Evolutionary conservation across 2,888 invertebrate genomes (phyloP).

Genomic region (Timema cristinae): DNA sequence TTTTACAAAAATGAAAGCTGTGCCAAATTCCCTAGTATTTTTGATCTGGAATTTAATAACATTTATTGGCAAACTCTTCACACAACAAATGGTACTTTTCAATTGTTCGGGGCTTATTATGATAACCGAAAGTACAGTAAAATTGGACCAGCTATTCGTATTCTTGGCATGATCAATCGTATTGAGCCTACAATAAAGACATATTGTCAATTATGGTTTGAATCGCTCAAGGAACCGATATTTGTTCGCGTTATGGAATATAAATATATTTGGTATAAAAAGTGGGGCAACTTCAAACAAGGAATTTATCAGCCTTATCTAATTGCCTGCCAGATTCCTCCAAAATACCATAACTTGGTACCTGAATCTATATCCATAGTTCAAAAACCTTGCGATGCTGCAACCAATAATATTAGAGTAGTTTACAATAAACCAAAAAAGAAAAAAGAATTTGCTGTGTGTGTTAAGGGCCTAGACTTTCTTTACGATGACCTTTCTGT

Average conservation of each 20-base stretch:
- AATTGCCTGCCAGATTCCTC: conserved; percentile 82
- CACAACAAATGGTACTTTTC: conserved; percentile 82
- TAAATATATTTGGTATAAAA: conserved; percentile 90
- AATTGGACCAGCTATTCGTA: conserved; percentile 77
- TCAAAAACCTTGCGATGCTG: conserved; percentile 77
- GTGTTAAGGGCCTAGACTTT: conserved; percentile 92
- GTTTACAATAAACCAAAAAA: conserved; percentile 69
- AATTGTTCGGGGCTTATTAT: conserved; percentile 85
- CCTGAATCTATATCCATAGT: conserved; percentile 84
- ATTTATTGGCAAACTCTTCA: conserved; percentile 87
- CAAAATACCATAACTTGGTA: conserved; percentile 61
- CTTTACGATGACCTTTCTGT: conserved; percentile 87
- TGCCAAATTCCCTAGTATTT: conserved; percentile 81
- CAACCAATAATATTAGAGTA: conserved; percentile 78
- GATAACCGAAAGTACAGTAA: conserved; percentile 73
- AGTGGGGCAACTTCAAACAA: conserved; percentile 92
- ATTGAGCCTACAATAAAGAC: conserved; percentile 79
- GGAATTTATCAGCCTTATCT: conserved; percentile 88
- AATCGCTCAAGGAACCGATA: conserved; percentile 74
- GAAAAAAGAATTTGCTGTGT: conserved; percentile 82
- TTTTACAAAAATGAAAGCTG: conserved; percentile 65
- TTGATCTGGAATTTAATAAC: conserved; percentile 89
- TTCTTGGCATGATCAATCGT: conserved; percentile 85
- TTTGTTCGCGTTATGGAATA: conserved; percentile 81
- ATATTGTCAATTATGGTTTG: conserved; percentile 87